A percentile compares a stretch with the other conserved stretches of the same genome.
These are phyloP conservation scores for Caenorhabditis remanei DNA, from an alignment of 1,140 invertebrate species.

Conservation along the genomic window DNA sequence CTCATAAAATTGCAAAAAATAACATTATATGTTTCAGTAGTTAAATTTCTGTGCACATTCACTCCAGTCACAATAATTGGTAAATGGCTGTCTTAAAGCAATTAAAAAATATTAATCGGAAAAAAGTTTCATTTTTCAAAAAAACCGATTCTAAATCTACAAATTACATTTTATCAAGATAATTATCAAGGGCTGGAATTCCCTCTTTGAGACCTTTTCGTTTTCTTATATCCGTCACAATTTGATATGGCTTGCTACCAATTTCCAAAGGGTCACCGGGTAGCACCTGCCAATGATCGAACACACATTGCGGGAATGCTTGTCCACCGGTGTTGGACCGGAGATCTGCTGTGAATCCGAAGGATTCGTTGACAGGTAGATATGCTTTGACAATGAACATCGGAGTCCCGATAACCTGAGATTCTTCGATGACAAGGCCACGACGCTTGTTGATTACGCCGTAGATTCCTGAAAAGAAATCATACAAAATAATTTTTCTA, in stretches of 20 bases:
- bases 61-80: too few relatives aligned
- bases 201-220: slow-evolving; percentile 98
- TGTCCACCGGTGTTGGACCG: slow-evolving; percentile 98
- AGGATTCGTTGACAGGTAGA: slow-evolving; percentile 98
- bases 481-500: not conserved
- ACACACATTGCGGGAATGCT: slow-evolving; percentile 99
- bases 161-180: slow-evolving; percentile 83
- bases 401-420: slow-evolving; percentile 89
- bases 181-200: slow-evolving; percentile 90
- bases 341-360: slow-evolving; percentile 98
- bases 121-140: too few relatives aligned
- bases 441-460: slow-evolving; percentile 94
- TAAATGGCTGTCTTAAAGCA: too few relatives aligned
- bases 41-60: too few relatives aligned
- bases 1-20: too few relatives aligned
- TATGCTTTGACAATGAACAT: slow-evolving; percentile 99
- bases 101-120: too few relatives aligned
- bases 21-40: too few relatives aligned
- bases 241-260: slow-evolving; percentile 84
- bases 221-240: slow-evolving; percentile 90
- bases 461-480: slow-evolving; percentile 66
- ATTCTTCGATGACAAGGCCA: slow-evolving; percentile 95
- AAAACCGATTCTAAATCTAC: too few relatives aligned
- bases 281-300: slow-evolving; percentile 98
- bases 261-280: slow-evolving; percentile 91